phyloP scores from a whole-genome alignment of 1,140 invertebrate genomes.

The Nylanderia fulva region DNA sequence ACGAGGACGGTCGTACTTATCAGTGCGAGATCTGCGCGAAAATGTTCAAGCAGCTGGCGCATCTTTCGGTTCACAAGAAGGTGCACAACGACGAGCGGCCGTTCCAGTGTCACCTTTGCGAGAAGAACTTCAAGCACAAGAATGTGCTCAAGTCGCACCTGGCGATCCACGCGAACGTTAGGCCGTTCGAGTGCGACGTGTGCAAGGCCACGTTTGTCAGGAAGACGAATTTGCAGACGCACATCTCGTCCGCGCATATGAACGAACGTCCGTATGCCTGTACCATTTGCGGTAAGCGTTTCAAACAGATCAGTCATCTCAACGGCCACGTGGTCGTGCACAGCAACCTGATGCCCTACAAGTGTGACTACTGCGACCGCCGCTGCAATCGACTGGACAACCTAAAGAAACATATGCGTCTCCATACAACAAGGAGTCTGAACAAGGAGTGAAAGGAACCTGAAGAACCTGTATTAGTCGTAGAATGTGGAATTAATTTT shows the following conservation, averaged over 20 bases:
- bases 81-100: constrained; percentile 91
- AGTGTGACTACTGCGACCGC: constrained; percentile 79
- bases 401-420: constrained; percentile 80
- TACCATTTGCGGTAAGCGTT: constrained; percentile 84
- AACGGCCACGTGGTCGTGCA: constrained; percentile 81
- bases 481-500: background rate
- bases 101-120: constrained; percentile 88
- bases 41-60: constrained; percentile 85
- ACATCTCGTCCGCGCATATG: constrained; percentile 82
- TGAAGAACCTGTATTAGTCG: background rate
- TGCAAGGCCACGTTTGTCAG: constrained; percentile 80
- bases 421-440: constrained; percentile 78
- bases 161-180: constrained; percentile 79
- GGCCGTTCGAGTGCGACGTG: constrained; percentile 80
- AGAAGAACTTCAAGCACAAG: constrained; percentile 84
- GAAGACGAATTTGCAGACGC: constrained; percentile 80
- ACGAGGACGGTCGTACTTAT: constrained; percentile 78
- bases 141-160: constrained; percentile 79
- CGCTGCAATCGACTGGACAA: constrained; percentile 80
- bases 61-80: constrained; percentile 85
- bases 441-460: constrained; percentile 66
- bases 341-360: constrained; percentile 80
- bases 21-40: constrained; percentile 82
- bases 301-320: constrained; percentile 81
- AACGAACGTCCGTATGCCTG: constrained; percentile 85